Conservation (phyloP, 2,888 invertebrate genomes). For the Trichogramma dendrolimi region DNA sequence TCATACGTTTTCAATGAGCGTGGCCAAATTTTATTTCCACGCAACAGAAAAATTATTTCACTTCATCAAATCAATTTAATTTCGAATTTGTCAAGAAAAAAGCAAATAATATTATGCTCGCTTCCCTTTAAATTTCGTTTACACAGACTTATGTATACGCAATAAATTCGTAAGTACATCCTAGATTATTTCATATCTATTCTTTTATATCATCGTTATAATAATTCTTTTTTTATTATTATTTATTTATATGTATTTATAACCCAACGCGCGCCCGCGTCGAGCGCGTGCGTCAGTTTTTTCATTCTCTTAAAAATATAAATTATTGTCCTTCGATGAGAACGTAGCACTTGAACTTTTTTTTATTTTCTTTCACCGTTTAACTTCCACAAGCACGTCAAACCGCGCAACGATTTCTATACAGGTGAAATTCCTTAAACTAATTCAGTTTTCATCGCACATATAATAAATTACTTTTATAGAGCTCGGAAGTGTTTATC, state of each 20-base stretch:
- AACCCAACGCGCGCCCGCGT: slow-evolving; percentile 21
- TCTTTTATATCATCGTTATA: neutral
- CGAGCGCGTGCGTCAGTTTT: slow-evolving; percentile 21
- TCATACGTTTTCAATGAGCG: too few relatives aligned
- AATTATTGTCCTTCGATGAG: slow-evolving; percentile 52
- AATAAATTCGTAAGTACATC: slow-evolving; percentile 34
- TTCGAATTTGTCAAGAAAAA: neutral
- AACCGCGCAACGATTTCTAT: neutral
- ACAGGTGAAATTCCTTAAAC: slow-evolving; percentile 13
- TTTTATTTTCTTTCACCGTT: slow-evolving; percentile 1
- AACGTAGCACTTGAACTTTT: slow-evolving; percentile 46
- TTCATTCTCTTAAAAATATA: slow-evolving; percentile 47
- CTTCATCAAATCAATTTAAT: too few relatives aligned
- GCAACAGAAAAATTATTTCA: too few relatives aligned
- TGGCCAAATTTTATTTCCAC: too few relatives aligned
- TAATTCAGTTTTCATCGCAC: too few relatives aligned
- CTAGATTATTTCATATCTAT: neutral
- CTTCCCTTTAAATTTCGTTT: neutral
- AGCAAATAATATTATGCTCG: neutral
- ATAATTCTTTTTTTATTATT: slow-evolving; percentile 29
- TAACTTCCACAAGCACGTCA: too few relatives aligned
- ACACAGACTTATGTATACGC: slow-evolving; percentile 38
- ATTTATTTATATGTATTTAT: slow-evolving; percentile 29
- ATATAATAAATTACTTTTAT: too few relatives aligned
- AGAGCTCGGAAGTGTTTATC: too few relatives aligned